phyloP scores from a whole-genome alignment of 2,113 vertebrate species.

The Mohoua ochrocephala region DNA sequence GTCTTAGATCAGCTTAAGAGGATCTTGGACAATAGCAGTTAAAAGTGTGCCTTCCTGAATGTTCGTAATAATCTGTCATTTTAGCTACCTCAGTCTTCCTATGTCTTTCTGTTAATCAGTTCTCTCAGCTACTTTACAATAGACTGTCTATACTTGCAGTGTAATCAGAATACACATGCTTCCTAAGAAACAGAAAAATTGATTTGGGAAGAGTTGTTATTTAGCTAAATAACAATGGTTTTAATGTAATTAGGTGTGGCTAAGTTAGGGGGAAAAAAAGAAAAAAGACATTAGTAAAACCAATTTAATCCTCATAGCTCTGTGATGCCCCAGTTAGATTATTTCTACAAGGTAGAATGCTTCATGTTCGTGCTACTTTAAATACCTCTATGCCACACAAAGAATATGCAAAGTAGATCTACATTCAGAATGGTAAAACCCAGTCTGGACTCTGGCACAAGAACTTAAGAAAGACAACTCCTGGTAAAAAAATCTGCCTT shows the following conservation, averaged over 20 bases:
- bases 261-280: fast-evolving
- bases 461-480: background rate
- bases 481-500: background rate
- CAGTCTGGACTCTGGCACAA: background rate
- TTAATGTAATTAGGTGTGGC: background rate
- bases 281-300: background rate
- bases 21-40: background rate
- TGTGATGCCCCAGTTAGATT: background rate
- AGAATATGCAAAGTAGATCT: background rate
- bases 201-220: background rate
- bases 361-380: background rate
- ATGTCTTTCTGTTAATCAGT: background rate
- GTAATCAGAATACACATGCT: background rate
- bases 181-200: background rate
- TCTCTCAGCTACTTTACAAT: background rate
- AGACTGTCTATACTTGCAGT: background rate
- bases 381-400: background rate
- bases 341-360: background rate
- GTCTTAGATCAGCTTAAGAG: background rate
- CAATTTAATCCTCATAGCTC: background rate
- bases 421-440: background rate
- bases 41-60: background rate
- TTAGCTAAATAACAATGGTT: background rate
- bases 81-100: background rate
- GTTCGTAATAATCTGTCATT: background rate